Evolutionary conservation across 2,797 vertebrate species (phyloP).

Genomic region (Myotis daubentonii): DNA sequence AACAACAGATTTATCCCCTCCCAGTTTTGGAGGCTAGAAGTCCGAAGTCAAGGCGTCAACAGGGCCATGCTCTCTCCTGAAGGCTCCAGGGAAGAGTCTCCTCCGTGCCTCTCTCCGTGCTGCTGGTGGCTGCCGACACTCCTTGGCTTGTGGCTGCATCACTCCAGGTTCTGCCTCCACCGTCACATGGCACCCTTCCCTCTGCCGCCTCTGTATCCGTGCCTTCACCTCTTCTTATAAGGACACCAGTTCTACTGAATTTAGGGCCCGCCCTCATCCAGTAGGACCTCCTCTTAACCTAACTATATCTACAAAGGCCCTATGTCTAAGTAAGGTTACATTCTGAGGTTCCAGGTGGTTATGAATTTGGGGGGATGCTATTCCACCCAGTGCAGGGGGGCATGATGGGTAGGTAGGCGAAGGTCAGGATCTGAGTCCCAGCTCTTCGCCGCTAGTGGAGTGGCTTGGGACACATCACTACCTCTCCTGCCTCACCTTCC

Average conservation of each 20-base stretch:
- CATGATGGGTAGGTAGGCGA: neutral
- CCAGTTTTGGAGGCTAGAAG: no score
- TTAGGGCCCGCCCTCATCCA: neutral
- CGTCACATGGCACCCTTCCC: fast-evolving
- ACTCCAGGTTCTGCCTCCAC: no score
- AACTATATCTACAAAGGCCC: neutral
- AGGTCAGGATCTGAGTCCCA: neutral
- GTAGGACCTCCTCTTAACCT: neutral
- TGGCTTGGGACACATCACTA: fast-evolving
- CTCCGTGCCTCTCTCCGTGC: no score
- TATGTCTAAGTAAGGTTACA: neutral
- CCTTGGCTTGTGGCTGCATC: no score
- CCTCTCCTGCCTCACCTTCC: neutral
- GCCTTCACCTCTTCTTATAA: neutral
- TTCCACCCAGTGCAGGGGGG: neutral
- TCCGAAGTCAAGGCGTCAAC: no score
- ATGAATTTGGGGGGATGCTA: neutral
- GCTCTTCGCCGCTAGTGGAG: neutral
- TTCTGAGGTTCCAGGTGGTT: neutral
- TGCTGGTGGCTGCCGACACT: no score
- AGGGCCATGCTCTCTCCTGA: no score
- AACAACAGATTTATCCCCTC: neutral
- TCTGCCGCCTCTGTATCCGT: neutral
- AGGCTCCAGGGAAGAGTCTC: no score
- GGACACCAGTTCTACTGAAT: no score